Evolutionary conservation across 2,113 vertebrate genomes (phyloP).

Genomic region (Nothobranchius kuhntae): DNA sequence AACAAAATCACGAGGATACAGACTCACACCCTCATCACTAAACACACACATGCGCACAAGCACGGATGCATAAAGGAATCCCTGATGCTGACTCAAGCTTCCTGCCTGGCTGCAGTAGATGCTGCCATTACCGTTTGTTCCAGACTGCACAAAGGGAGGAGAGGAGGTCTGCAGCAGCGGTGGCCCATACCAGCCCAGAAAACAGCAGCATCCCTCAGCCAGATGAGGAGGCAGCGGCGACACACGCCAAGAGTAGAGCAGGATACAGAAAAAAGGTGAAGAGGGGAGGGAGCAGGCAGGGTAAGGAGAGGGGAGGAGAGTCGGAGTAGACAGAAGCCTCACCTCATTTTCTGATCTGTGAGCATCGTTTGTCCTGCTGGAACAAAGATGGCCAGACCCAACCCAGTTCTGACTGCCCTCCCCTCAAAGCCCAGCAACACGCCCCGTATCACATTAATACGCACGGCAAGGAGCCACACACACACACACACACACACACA

Average conservation of each 20-base stretch:
- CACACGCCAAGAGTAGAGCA: conserved; percentile 21
- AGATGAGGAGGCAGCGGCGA: conserved; percentile 35
- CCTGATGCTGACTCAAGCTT: conserved; percentile 8
- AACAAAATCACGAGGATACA: conserved; percentile 24
- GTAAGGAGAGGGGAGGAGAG: conserved; percentile 44
- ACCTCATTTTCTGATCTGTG: conserved; percentile 64
- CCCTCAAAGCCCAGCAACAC: conserved; percentile 43
- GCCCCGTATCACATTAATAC: conserved; percentile 35
- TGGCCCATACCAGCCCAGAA: conserved; percentile 80
- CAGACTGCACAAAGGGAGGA: conserved; percentile 78
- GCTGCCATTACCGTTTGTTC: conserved; percentile 84
- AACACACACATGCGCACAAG: conserved; percentile 45
- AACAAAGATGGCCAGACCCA: conserved; percentile 67
- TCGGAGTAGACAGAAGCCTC: conserved; percentile 36
- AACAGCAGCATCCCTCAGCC: conserved; percentile 67
- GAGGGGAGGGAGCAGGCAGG: conserved; percentile 26
- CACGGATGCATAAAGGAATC: conserved; percentile 32
- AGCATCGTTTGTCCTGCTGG: conserved; percentile 52
- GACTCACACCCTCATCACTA: conserved; percentile 1
- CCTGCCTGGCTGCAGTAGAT: conserved; percentile 29
- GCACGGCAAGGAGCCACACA: conserved; percentile 21
- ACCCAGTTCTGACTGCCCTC: conserved; percentile 52
- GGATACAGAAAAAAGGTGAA: conserved; percentile 27
- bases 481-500: conserved; percentile 8
- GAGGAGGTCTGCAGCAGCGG: conserved; percentile 82